Conservation (phyloP, 1,140 invertebrate species). For the Psix sp. region DNA sequence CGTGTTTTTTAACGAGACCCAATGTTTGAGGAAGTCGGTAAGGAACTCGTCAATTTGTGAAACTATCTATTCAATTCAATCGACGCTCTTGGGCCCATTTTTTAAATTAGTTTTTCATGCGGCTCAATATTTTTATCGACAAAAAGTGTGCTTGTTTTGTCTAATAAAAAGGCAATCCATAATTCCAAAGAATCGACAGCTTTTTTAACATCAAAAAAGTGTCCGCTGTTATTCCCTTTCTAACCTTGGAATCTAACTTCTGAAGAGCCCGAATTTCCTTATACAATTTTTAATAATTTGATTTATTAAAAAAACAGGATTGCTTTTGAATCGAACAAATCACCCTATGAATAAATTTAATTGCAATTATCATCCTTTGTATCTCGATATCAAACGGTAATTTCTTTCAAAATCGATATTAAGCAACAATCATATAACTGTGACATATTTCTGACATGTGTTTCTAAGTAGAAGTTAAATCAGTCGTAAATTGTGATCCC, state of each 20-base stretch:
- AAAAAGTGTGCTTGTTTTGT: not conserved
- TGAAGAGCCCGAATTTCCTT: not conserved
- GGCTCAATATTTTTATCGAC: not conserved
- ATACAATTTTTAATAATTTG: not conserved
- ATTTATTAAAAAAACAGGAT: not conserved
- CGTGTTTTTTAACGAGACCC: slow-evolving; percentile 46
- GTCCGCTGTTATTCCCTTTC: not conserved
- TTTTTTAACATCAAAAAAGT: not conserved
- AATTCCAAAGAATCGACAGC: not conserved
- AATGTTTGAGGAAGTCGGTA: slow-evolving; percentile 49
- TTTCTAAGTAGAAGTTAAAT: too few species aligned
- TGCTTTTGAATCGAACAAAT: not conserved
- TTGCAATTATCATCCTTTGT: too few species aligned
- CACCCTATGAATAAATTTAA: not conserved
- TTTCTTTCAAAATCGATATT: not conserved
- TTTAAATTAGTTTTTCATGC: slow-evolving; percentile 15
- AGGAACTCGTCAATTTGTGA: slow-evolving; percentile 18
- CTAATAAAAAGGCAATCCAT: not conserved
- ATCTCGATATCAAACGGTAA: too few species aligned
- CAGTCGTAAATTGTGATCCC: slow-evolving; percentile 18
- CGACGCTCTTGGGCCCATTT: not conserved
- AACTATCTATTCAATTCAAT: slow-evolving; percentile 14
- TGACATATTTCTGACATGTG: too few species aligned
- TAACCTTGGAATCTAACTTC: too few species aligned
- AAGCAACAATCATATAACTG: not conserved